These are phyloP conservation scores for Aphrocallistes beatrix DNA, from an alignment of 37 sponge, comb jelly and placozoan species.

Conservation along the genomic window DNA sequence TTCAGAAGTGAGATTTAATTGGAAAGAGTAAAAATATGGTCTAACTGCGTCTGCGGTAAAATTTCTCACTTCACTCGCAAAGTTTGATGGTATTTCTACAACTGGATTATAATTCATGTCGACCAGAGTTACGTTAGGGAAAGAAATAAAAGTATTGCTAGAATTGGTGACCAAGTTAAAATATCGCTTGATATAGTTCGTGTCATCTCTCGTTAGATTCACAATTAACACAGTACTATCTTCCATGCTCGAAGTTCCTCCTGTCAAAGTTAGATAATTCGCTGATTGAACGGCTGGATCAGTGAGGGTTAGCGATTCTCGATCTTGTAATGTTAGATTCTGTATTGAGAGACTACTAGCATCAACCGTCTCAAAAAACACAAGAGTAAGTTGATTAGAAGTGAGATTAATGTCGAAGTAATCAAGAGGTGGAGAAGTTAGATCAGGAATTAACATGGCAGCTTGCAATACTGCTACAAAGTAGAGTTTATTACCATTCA, in stretches of 20 bases:
- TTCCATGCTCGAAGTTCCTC: conserved; percentile 23
- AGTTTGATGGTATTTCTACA: conserved; percentile 14
- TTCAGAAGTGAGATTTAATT: conserved; percentile 58
- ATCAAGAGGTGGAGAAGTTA: conserved; percentile 42
- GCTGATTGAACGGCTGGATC: neutral
- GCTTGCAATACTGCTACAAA: conserved; percentile 45
- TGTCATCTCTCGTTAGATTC: conserved; percentile 46
- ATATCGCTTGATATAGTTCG: conserved; percentile 64
- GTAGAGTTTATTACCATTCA: conserved; percentile 64
- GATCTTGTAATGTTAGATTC: conserved; percentile 48
- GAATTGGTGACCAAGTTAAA: conserved; percentile 42
- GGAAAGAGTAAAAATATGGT: conserved; percentile 40
- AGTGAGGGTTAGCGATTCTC: neutral
- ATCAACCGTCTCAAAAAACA: conserved; percentile 62
- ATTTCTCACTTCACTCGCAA: conserved; percentile 31
- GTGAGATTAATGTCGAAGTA: conserved; percentile 53
- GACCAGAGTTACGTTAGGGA: conserved; percentile 26
- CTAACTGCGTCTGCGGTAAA: conserved; percentile 50
- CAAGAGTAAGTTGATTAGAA: conserved; percentile 37
- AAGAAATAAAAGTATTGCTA: conserved; percentile 57
- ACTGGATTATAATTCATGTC: conserved; percentile 65
- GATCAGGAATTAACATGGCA: conserved; percentile 31
- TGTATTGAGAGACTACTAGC: conserved; percentile 32
- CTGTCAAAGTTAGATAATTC: conserved; percentile 14
- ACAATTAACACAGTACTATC: conserved; percentile 44